These are phyloP conservation scores for Acromyrmex heyeri DNA, from an alignment of 1,140 invertebrate species.

Conservation along the genomic window DNA sequence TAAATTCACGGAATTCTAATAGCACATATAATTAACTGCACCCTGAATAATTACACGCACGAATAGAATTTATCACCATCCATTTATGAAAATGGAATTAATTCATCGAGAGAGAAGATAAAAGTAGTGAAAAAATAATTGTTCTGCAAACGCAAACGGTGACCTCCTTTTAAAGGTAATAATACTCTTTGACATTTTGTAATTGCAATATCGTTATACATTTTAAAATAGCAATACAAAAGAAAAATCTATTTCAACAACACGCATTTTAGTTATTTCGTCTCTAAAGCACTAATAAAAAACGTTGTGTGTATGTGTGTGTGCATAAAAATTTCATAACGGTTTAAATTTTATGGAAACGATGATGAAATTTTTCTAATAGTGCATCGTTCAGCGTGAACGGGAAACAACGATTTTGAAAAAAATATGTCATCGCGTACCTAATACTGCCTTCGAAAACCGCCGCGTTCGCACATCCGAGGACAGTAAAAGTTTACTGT, in stretches of 20 bases:
- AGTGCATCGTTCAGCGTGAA: neutral
- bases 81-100: conserved; percentile 35
- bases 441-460: conserved; percentile 32
- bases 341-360: neutral
- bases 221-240: neutral
- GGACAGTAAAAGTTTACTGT: conserved; percentile 30
- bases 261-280: neutral
- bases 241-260: conserved; percentile 6
- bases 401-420: neutral
- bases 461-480: conserved; percentile 1
- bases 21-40: conserved; percentile 31
- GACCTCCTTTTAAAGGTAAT: conserved; percentile 55
- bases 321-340: neutral
- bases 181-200: conserved; percentile 8
- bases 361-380: neutral
- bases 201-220: neutral
- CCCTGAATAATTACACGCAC: conserved; percentile 2
- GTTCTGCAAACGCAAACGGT: neutral
- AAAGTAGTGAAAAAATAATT: conserved; percentile 38
- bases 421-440: neutral
- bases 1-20: conserved; percentile 32
- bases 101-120: neutral
- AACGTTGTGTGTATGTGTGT: neutral
- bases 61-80: conserved; percentile 24
- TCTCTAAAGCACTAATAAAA: neutral